phyloP scores from a whole-genome alignment of 2,113 vertebrate species.

The Sylvia atricapilla region DNA sequence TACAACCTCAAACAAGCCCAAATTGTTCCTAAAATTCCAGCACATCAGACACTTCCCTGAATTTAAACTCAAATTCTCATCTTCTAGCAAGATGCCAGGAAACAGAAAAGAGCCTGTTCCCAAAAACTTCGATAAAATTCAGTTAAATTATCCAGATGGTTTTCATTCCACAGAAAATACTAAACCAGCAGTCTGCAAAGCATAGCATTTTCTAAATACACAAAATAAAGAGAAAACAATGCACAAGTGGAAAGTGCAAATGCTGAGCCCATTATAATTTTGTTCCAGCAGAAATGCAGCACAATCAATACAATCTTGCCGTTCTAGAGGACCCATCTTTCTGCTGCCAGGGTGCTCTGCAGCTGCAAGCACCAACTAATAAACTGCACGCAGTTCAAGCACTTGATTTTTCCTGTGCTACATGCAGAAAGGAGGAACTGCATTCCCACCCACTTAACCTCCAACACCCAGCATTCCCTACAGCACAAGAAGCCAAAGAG shows the following conservation, averaged over 20 bases:
- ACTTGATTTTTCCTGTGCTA: neutral
- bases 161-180: conserved; percentile 64
- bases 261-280: conserved; percentile 54
- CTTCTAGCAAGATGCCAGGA: neutral
- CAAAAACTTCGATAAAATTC: neutral
- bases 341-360: neutral
- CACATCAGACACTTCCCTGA: neutral
- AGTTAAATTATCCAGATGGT: conserved; percentile 58
- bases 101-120: conserved; percentile 28
- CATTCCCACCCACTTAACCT: neutral
- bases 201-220: conserved; percentile 60
- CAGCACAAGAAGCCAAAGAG: neutral
- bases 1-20: neutral
- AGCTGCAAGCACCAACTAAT: neutral
- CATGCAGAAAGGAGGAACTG: neutral
- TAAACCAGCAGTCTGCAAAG: conserved; percentile 50
- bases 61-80: neutral
- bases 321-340: neutral
- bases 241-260: conserved; percentile 57
- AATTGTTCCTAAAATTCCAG: neutral
- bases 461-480: neutral
- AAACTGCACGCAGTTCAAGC: neutral
- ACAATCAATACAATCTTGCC: conserved; percentile 42
- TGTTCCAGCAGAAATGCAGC: conserved; percentile 52
- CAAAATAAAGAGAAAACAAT: conserved; percentile 65